Conservation (phyloP, 2,797 vertebrate species). For the Hafferia zeledoni region DNA sequence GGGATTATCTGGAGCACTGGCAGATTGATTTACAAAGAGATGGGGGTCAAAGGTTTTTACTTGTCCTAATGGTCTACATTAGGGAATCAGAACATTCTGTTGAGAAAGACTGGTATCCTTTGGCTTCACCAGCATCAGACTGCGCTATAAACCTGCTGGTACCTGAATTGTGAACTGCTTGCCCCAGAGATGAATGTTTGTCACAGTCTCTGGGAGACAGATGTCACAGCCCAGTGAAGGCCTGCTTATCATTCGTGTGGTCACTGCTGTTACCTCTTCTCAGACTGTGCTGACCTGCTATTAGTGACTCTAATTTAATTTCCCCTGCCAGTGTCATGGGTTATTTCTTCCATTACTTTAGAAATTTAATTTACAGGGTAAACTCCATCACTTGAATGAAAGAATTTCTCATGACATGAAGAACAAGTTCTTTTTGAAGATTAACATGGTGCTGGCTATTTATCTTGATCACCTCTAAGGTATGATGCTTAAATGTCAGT, state of each 20-base stretch:
- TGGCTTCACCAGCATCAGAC: constrained; percentile 11
- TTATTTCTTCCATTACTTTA: constrained; percentile 82
- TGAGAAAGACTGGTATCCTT: constrained; percentile 58
- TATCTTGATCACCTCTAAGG: constrained; percentile 68
- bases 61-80: constrained; percentile 72
- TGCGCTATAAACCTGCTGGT: constrained; percentile 61
- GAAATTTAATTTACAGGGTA: constrained; percentile 79
- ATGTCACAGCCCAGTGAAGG: constrained; percentile 63
- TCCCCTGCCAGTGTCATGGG: constrained; percentile 75
- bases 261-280: constrained; percentile 81
- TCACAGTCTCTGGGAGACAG: constrained; percentile 54
- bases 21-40: constrained; percentile 61
- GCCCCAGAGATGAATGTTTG: constrained; percentile 69
- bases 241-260: constrained; percentile 78
- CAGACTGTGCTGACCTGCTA: constrained; percentile 73
- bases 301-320: constrained; percentile 86
- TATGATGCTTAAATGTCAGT: constrained; percentile 55
- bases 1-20: background rate
- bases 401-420: constrained; percentile 72
- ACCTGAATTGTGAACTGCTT: constrained; percentile 75
- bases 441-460: constrained; percentile 67
- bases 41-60: constrained; percentile 45
- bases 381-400: constrained; percentile 73
- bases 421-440: constrained; percentile 74
- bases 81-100: constrained; percentile 57